Percentiles rank a stretch among this genome's conserved stretches.
Evolutionary conservation across 2,797 vertebrate genomes (phyloP).

Genomic region (Delichon dasypus): DNA sequence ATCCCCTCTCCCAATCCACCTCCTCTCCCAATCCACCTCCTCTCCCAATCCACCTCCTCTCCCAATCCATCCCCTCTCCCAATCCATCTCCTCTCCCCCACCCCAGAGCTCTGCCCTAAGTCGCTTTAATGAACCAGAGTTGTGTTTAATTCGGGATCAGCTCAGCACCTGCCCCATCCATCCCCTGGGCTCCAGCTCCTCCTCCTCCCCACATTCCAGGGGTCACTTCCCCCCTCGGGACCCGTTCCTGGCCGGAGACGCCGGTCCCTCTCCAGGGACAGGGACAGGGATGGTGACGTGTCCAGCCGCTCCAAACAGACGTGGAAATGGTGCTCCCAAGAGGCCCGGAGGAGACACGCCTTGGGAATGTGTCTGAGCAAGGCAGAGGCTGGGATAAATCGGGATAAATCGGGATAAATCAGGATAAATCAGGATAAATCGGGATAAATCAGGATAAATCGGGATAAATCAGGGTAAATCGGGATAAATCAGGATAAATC

Average conservation of each 20-base stretch:
- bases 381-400: neutral
- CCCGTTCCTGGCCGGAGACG: neutral
- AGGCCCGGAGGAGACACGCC: neutral
- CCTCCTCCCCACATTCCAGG: neutral
- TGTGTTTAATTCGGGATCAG: neutral
- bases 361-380: neutral
- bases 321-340: constrained; percentile 55
- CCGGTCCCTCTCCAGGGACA: neutral
- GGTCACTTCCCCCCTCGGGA: neutral
- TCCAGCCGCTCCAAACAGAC: neutral
- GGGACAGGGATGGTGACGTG: neutral
- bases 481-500: rapidly evolving
- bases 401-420: rapidly evolving
- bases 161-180: neutral
- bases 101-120: neutral
- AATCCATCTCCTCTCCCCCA: too few relatives aligned
- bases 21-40: too few relatives aligned
- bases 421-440: neutral
- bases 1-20: too few relatives aligned
- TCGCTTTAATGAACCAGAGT: neutral
- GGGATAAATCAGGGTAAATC: neutral
- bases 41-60: too few relatives aligned
- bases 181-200: neutral
- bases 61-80: too few relatives aligned
- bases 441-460: rapidly evolving